These are phyloP conservation scores for Candidula unifasciata DNA, from an alignment of 2,888 invertebrate species.

Conservation along the genomic window DNA sequence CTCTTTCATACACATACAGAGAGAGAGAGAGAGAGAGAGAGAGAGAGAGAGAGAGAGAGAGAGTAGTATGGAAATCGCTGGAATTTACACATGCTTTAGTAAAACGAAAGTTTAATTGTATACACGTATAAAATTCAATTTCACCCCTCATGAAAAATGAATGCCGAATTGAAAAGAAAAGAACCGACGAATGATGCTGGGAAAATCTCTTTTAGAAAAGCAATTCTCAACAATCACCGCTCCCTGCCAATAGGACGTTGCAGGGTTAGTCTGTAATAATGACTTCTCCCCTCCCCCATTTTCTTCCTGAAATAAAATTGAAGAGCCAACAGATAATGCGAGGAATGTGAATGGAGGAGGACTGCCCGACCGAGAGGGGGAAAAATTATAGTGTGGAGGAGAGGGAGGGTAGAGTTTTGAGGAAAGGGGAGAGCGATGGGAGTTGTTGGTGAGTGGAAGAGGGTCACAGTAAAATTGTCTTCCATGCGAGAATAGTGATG, in stretches of 20 bases:
- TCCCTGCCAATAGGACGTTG: constrained; percentile 12
- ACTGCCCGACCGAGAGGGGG: constrained; percentile 15
- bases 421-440: neutral
- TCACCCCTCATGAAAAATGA: neutral
- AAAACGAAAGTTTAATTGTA: no score
- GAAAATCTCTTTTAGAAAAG: constrained; percentile 23
- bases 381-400: neutral
- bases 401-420: neutral
- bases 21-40: no score
- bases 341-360: neutral
- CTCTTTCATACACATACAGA: no score
- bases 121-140: constrained; percentile 22
- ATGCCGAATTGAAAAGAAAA: neutral
- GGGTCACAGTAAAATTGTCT: neutral
- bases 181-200: neutral
- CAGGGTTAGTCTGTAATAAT: constrained; percentile 13
- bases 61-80: no score
- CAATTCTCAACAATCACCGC: constrained; percentile 28
- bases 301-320: constrained; percentile 15
- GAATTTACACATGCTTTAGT: no score
- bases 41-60: no score
- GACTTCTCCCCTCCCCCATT: constrained; percentile 12
- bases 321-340: constrained; percentile 1
- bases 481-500: neutral
- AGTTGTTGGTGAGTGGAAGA: neutral